Percentiles rank a stretch among this genome's conserved stretches.
phyloP scores from a whole-genome alignment of 2,113 vertebrate species.

The Vulpes lagopus region DNA sequence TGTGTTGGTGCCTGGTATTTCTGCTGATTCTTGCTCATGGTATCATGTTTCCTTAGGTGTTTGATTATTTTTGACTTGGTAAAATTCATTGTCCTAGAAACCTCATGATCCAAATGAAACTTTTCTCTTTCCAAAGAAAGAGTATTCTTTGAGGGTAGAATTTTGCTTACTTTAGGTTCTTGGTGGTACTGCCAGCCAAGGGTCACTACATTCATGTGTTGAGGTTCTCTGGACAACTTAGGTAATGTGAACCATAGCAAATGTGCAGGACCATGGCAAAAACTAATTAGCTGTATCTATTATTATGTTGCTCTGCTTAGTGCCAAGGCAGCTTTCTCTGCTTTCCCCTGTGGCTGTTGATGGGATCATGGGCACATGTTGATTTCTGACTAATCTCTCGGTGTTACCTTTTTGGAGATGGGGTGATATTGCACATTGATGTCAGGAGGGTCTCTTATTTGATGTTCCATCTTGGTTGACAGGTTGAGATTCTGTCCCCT shows the following conservation, averaged over 20 bases:
- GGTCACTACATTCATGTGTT: background rate
- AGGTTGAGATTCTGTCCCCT: background rate
- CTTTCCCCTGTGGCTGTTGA: background rate
- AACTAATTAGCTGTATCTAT: background rate
- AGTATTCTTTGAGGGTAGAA: background rate
- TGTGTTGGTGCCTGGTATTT: background rate
- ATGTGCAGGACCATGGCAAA: background rate
- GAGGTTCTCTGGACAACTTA: background rate
- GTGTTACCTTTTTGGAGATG: background rate
- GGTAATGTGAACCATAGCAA: background rate
- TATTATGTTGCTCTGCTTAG: background rate
- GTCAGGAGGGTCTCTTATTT: background rate
- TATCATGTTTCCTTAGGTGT: background rate
- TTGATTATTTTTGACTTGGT: constrained; percentile 38
- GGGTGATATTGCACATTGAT: background rate
- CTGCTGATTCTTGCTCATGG: background rate
- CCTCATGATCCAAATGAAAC: no score
- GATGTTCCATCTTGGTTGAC: background rate
- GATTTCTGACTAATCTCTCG: background rate
- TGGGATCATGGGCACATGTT: background rate
- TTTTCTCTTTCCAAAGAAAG: no score
- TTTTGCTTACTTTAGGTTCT: background rate
- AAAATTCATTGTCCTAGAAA: constrained; percentile 24
- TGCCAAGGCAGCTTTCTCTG: background rate
- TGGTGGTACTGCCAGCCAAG: background rate